phyloP scores from a whole-genome alignment of 2,797 vertebrate genomes.

The Holocentrus rufus region DNA sequence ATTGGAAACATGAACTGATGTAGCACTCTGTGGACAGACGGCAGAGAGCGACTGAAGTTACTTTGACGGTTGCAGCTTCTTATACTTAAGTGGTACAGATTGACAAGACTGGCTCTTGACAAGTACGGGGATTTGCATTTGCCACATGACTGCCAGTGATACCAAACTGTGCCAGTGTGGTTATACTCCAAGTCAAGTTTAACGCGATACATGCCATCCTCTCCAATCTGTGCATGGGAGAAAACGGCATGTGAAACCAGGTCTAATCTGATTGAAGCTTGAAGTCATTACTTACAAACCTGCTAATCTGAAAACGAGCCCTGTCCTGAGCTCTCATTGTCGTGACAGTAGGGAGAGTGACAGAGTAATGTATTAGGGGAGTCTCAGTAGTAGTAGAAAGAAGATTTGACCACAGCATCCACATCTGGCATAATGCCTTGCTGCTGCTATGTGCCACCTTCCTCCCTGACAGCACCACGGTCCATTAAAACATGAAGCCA shows the following conservation, averaged over 20 bases:
- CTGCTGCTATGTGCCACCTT: not conserved
- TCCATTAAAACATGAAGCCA: not conserved
- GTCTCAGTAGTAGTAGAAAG: not conserved
- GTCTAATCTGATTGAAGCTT: too few relatives aligned
- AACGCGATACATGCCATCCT: too few relatives aligned
- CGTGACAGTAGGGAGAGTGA: not conserved
- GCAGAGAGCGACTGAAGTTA: conserved; percentile 31
- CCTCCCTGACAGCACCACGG: not conserved
- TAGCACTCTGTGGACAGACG: conserved; percentile 80
- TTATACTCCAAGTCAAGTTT: too few relatives aligned
- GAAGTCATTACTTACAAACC: not conserved
- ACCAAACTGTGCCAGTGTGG: not conserved
- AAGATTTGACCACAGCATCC: not conserved
- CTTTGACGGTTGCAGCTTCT: too few relatives aligned
- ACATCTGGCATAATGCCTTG: not conserved
- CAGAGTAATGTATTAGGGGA: not conserved
- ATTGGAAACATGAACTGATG: conserved; percentile 88
- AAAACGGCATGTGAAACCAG: not conserved
- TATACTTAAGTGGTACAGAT: conserved; percentile 8
- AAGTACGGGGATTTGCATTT: conserved; percentile 5
- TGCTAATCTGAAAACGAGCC: not conserved
- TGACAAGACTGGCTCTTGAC: not conserved
- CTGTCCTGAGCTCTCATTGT: not conserved
- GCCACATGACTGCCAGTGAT: not conserved
- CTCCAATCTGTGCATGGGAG: not conserved